A percentile compares a stretch with the other conserved stretches of the same genome.
phyloP scores from a whole-genome alignment of 2,888 invertebrate species.

The Eudemis profundana region DNA sequence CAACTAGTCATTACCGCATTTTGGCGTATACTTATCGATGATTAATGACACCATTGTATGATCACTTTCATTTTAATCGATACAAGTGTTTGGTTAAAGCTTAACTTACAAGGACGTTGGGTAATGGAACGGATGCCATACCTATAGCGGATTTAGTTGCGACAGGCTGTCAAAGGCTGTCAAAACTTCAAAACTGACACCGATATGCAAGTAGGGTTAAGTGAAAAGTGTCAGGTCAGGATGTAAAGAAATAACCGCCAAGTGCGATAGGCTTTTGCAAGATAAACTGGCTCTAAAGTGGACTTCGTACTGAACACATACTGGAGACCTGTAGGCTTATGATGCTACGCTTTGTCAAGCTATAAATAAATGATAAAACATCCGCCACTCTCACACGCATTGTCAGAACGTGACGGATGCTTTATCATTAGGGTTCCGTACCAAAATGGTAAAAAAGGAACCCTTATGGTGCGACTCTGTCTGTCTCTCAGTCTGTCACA shows the following conservation, averaged over 20 bases:
- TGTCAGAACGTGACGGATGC: no score
- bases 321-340: no score
- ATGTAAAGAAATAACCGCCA: slow-evolving; percentile 2
- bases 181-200: slow-evolving; percentile 27
- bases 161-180: slow-evolving; percentile 7
- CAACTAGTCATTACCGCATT: slow-evolving; percentile 40
- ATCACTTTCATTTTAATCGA: slow-evolving; percentile 43
- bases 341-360: no score
- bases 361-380: no score
- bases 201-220: slow-evolving; percentile 16
- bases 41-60: slow-evolving; percentile 43
- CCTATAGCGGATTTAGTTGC: slow-evolving; percentile 26
- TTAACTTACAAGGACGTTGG: slow-evolving; percentile 33
- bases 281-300: background rate
- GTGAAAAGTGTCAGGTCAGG: slow-evolving; percentile 20
- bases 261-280: slow-evolving; percentile 2
- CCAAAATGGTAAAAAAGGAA: no score
- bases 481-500: no score
- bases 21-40: slow-evolving; percentile 36
- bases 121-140: slow-evolving; percentile 25
- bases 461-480: no score
- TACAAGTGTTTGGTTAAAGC: slow-evolving; percentile 36
- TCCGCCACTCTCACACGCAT: no score
- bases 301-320: no score
- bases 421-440: no score